Conservation (phyloP, 2,797 vertebrate species). For the Hemitrygon akajei region DNA sequence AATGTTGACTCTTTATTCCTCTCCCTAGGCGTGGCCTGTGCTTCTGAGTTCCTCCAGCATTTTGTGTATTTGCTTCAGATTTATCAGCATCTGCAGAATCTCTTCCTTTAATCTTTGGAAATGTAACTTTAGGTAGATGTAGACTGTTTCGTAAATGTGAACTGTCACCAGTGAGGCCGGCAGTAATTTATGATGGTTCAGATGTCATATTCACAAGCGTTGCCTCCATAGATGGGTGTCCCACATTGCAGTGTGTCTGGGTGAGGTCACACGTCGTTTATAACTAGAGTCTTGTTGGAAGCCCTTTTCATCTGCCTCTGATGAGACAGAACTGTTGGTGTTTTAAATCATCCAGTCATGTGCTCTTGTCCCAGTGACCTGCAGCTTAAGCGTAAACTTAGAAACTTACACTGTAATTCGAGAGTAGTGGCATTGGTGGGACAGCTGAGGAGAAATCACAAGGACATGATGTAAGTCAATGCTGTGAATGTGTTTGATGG, state of each 20-base stretch:
- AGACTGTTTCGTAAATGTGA: neutral
- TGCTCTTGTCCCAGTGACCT: constrained; percentile 1
- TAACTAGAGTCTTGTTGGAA: neutral
- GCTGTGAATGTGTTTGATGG: constrained; percentile 20
- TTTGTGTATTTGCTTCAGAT: too few relatives aligned
- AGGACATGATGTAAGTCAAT: constrained; percentile 29
- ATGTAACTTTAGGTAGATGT: neutral
- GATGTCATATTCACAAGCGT: neutral
- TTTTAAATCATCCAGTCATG: constrained; percentile 25
- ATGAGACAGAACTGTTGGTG: constrained; percentile 25
- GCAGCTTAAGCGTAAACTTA: constrained; percentile 24
- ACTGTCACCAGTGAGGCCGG: neutral
- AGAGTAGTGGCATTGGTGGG: constrained; percentile 3
- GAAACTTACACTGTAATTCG: constrained; percentile 29
- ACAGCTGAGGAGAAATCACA: constrained; percentile 34
- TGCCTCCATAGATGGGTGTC: constrained; percentile 34
- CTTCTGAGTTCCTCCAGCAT: too few relatives aligned
- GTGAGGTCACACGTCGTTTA: neutral
- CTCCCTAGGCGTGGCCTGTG: too few relatives aligned
- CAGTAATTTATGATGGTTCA: neutral
- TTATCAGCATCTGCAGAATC: too few relatives aligned
- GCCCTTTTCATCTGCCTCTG: constrained; percentile 10
- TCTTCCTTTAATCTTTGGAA: too few relatives aligned
- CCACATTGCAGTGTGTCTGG: neutral
- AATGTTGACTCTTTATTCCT: too few relatives aligned